phyloP scores from a whole-genome alignment of 2,888 invertebrate species.

The Deilephila elpenor region DNA sequence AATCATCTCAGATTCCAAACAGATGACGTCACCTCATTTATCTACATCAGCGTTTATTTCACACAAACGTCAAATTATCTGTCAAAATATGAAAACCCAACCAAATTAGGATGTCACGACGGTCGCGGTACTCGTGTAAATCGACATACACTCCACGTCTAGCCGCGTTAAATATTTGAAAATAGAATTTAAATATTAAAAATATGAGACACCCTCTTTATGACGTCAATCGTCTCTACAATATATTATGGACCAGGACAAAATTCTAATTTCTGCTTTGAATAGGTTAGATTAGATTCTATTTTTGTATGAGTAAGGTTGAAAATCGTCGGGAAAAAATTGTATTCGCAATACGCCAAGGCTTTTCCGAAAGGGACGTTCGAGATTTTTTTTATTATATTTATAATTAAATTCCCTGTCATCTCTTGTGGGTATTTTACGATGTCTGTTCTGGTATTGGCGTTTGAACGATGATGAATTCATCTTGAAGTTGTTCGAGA shows the following conservation, averaged over 20 bases:
- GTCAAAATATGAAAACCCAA: slow-evolving; percentile 39
- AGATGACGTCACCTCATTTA: slow-evolving; percentile 18
- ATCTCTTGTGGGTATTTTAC: slow-evolving; percentile 73
- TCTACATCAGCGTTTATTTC: slow-evolving; percentile 13
- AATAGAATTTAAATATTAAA: slow-evolving; percentile 75
- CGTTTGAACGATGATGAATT: slow-evolving; percentile 74
- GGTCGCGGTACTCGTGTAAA: slow-evolving; percentile 60
- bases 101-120: slow-evolving; percentile 64
- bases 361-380: slow-evolving; percentile 74
- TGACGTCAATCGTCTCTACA: slow-evolving; percentile 78
- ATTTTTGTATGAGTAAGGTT: slow-evolving; percentile 55
- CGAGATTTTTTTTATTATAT: slow-evolving; percentile 80
- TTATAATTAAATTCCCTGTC: slow-evolving; percentile 84
- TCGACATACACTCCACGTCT: slow-evolving; percentile 73
- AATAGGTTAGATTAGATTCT: slow-evolving; percentile 33
- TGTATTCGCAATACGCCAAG: slow-evolving; percentile 49
- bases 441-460: slow-evolving; percentile 78
- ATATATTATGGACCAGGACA: slow-evolving; percentile 70
- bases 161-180: slow-evolving; percentile 67
- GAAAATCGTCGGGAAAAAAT: slow-evolving; percentile 60
- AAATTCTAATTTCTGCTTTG: slow-evolving; percentile 47
- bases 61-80: slow-evolving; percentile 45
- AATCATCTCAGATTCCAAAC: not conserved
- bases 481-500: slow-evolving; percentile 62
- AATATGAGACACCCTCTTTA: slow-evolving; percentile 76